Evolutionary conservation across 2,888 invertebrate species (phyloP).

Genomic region (Tryphoninae sp.): DNA sequence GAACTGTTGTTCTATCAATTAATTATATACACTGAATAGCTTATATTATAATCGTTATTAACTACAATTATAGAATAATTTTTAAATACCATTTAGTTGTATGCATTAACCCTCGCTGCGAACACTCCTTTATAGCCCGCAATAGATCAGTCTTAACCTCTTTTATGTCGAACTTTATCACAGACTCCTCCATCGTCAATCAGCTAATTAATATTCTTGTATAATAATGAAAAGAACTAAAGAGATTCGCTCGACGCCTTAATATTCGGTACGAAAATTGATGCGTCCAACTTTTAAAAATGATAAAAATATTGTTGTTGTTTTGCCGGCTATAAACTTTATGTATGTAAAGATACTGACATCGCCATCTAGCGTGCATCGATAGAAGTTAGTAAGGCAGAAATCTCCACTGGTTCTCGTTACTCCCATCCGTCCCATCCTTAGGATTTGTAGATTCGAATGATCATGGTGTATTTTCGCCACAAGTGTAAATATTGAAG

Average conservation of each 20-base stretch:
- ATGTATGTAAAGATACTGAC: no score
- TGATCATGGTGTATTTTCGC: not conserved
- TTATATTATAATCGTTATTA: no score
- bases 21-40: no score
- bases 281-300: not conserved
- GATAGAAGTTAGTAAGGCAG: no score
- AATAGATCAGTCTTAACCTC: constrained; percentile 86
- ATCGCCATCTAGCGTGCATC: no score
- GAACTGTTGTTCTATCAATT: no score
- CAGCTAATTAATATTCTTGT: constrained; percentile 10
- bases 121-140: constrained; percentile 87
- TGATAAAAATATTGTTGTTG: constrained; percentile 21
- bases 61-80: not conserved
- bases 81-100: constrained; percentile 89
- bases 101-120: constrained; percentile 89
- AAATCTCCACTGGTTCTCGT: no score
- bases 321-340: constrained; percentile 6
- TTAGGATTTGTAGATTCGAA: no score
- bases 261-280: not conserved
- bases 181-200: constrained; percentile 76
- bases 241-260: not conserved
- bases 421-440: no score
- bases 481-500: not conserved
- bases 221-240: not conserved
- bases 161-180: constrained; percentile 83